These are phyloP conservation scores for Leptopilina clavipes DNA, from an alignment of 1,140 invertebrate genomes.

Conservation along the genomic window DNA sequence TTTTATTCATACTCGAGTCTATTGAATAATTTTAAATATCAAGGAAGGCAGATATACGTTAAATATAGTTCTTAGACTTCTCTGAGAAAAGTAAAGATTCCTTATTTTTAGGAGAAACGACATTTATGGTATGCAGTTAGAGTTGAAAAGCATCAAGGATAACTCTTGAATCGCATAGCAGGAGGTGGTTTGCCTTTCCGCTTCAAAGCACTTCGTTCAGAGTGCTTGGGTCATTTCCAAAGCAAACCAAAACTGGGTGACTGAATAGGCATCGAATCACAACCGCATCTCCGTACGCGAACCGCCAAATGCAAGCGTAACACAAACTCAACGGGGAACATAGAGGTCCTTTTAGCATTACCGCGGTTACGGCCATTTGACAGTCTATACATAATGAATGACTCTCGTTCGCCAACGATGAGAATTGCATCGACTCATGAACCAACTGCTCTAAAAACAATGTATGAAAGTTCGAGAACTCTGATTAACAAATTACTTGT, in stretches of 20 bases:
- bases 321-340: conserved; percentile 57
- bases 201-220: conserved; percentile 58
- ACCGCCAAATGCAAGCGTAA: conserved; percentile 61
- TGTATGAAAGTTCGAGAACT: not conserved
- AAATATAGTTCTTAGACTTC: no score
- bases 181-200: conserved; percentile 61
- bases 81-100: not conserved
- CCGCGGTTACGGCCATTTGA: conserved; percentile 63
- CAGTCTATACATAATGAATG: conserved; percentile 63
- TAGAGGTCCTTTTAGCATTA: conserved; percentile 61
- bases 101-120: not conserved
- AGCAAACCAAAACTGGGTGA: conserved; percentile 67
- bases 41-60: no score
- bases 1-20: no score
- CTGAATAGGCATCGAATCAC: conserved; percentile 68
- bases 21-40: no score
- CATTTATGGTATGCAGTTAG: conserved; percentile 3
- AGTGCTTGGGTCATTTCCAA: conserved; percentile 69
- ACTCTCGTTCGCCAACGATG: conserved; percentile 31
- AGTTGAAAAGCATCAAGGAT: conserved; percentile 35
- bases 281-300: conserved; percentile 58
- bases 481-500: no score
- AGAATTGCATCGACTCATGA: not conserved
- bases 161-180: conserved; percentile 26
- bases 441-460: not conserved